Evolutionary conservation across 2,113 vertebrate species (phyloP).

Genomic region (Sander vitreus): DNA sequence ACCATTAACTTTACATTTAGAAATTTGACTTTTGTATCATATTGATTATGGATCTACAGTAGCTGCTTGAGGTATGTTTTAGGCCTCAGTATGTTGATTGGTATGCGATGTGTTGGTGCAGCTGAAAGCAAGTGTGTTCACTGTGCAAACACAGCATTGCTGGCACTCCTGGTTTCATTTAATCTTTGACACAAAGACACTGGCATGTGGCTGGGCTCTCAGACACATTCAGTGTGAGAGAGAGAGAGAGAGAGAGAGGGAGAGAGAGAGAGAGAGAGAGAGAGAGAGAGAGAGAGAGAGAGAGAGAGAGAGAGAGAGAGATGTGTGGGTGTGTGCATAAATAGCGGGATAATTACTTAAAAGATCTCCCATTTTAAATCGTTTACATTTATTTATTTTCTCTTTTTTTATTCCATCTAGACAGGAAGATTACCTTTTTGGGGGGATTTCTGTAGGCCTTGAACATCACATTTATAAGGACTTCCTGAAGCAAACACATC

Average conservation of each 20-base stretch:
- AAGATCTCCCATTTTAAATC: slow-evolving; percentile 32
- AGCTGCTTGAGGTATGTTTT: slow-evolving; percentile 30
- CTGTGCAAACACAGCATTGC: slow-evolving; percentile 79
- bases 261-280: background rate
- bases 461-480: slow-evolving; percentile 45
- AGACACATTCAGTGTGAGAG: slow-evolving; percentile 63
- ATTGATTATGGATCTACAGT: slow-evolving; percentile 29
- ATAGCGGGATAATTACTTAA: slow-evolving; percentile 30
- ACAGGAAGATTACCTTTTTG: slow-evolving; percentile 10
- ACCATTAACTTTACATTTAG: background rate
- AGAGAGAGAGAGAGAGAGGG: slow-evolving; percentile 17
- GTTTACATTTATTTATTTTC: slow-evolving; percentile 41
- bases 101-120: slow-evolving; percentile 78
- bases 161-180: slow-evolving; percentile 82
- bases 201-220: slow-evolving; percentile 78
- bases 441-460: slow-evolving; percentile 15
- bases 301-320: background rate
- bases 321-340: slow-evolving; percentile 2
- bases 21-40: background rate
- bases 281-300: background rate
- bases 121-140: slow-evolving; percentile 74
- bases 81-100: slow-evolving; percentile 53
- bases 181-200: slow-evolving; percentile 84
- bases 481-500: slow-evolving; percentile 37
- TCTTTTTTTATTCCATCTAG: slow-evolving; percentile 7